Evolutionary conservation across 1,140 invertebrate species (phyloP).

Genomic region (Drosophila rufa): DNA sequence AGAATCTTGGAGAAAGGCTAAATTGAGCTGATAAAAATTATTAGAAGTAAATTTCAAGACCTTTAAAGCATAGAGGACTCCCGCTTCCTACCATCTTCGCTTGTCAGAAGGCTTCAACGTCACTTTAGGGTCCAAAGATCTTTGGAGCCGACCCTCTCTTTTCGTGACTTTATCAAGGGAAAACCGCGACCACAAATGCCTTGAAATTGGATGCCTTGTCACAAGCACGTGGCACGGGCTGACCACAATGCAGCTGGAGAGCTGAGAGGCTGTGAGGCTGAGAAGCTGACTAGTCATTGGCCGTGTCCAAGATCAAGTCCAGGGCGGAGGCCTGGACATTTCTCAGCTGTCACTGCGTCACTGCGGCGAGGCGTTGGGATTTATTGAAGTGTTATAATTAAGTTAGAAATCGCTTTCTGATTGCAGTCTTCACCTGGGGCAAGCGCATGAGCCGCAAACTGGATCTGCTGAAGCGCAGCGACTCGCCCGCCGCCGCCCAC

Average conservation of each 20-base stretch:
- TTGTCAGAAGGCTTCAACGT: slow-evolving; percentile 35
- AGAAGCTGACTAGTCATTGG: slow-evolving; percentile 42
- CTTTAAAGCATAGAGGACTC: not conserved
- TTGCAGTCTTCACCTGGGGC: slow-evolving; percentile 91
- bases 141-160: slow-evolving; percentile 20
- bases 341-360: slow-evolving; percentile 31
- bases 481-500: slow-evolving; percentile 84
- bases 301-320: slow-evolving; percentile 52
- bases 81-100: not conserved
- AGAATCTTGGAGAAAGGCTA: too few relatives aligned
- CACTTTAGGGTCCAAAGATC: slow-evolving; percentile 38
- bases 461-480: slow-evolving; percentile 90
- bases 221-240: slow-evolving; percentile 47
- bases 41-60: too few relatives aligned
- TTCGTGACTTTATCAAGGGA: slow-evolving; percentile 16
- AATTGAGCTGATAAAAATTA: too few relatives aligned
- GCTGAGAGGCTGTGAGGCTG: slow-evolving; percentile 2
- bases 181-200: slow-evolving; percentile 38
- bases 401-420: slow-evolving; percentile 67
- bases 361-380: slow-evolving; percentile 63
- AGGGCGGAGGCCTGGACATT: slow-evolving; percentile 43
- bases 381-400: slow-evolving; percentile 76
- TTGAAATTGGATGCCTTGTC: slow-evolving; percentile 42
- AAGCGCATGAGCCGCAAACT: slow-evolving; percentile 92
- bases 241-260: slow-evolving; percentile 39